These are phyloP conservation scores for Cotesia vestalis DNA, from an alignment of 1,140 invertebrate species.

Conservation along the genomic window DNA sequence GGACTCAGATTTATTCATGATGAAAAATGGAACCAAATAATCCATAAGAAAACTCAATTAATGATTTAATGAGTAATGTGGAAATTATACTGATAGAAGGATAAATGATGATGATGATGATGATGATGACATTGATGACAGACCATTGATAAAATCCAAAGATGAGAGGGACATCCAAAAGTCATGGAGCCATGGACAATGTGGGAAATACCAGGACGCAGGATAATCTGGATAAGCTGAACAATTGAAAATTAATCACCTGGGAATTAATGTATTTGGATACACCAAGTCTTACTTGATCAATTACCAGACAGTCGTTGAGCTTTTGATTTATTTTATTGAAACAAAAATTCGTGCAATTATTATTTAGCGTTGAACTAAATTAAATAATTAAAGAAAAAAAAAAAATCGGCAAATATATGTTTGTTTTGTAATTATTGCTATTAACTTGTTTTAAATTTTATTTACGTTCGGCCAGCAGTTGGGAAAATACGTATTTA, in stretches of 20 bases:
- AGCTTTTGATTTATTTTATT: conserved; percentile 2
- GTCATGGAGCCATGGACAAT: conserved; percentile 27
- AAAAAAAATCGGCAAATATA: not conserved
- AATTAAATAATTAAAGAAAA: not conserved
- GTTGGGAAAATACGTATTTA: conserved; percentile 57
- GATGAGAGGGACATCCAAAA: not conserved
- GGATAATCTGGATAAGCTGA: too few relatives aligned
- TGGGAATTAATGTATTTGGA: conserved; percentile 22
- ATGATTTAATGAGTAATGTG: too few relatives aligned
- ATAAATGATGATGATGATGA: too few relatives aligned
- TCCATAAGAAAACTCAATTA: too few relatives aligned
- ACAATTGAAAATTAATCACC: too few relatives aligned
- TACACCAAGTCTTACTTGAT: conserved; percentile 66
- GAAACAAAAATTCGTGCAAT: not conserved
- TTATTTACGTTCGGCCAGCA: conserved; percentile 62
- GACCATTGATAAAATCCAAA: not conserved
- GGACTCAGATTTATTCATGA: too few relatives aligned
- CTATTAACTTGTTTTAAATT: conserved; percentile 55
- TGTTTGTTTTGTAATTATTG: conserved; percentile 28
- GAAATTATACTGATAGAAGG: too few relatives aligned
- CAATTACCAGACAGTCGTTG: conserved; percentile 58
- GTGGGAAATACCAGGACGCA: conserved; percentile 61
- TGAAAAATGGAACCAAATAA: too few relatives aligned
- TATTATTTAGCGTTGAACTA: not conserved
- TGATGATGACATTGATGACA: too few relatives aligned